These are phyloP conservation scores for Muraenolepis orangiensis DNA, from an alignment of 2,797 vertebrate species.

Conservation along the genomic window DNA sequence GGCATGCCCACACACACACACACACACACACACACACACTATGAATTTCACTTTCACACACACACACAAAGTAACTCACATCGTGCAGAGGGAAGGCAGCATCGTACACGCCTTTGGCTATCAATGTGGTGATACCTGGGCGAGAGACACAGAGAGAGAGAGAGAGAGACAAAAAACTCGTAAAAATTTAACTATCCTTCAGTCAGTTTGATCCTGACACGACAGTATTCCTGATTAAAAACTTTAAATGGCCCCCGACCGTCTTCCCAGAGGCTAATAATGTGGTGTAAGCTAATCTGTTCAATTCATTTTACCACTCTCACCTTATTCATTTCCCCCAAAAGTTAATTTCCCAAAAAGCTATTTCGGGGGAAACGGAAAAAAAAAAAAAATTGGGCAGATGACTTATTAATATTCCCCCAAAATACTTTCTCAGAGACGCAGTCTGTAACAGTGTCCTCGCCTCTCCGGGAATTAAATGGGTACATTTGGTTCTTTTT, in stretches of 20 bases:
- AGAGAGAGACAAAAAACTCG: background rate
- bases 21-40: background rate
- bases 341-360: constrained; percentile 1
- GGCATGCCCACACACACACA: background rate
- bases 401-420: background rate
- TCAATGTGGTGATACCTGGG: constrained; percentile 89
- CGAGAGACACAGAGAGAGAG: constrained; percentile 32
- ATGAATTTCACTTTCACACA: background rate
- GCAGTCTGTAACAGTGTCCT: background rate
- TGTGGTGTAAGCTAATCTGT: background rate
- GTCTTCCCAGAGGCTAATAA: background rate
- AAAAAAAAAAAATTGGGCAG: background rate
- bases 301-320: background rate
- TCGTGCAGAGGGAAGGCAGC: constrained; percentile 94
- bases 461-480: background rate
- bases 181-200: background rate
- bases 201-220: background rate
- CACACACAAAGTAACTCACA: constrained; percentile 53
- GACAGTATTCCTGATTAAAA: background rate
- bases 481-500: background rate
- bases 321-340: background rate
- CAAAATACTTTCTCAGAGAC: background rate
- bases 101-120: constrained; percentile 93
- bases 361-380: background rate
- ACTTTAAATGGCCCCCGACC: background rate